phyloP scores from a whole-genome alignment of 2,113 vertebrate genomes.

The Zootoca vivipara region DNA sequence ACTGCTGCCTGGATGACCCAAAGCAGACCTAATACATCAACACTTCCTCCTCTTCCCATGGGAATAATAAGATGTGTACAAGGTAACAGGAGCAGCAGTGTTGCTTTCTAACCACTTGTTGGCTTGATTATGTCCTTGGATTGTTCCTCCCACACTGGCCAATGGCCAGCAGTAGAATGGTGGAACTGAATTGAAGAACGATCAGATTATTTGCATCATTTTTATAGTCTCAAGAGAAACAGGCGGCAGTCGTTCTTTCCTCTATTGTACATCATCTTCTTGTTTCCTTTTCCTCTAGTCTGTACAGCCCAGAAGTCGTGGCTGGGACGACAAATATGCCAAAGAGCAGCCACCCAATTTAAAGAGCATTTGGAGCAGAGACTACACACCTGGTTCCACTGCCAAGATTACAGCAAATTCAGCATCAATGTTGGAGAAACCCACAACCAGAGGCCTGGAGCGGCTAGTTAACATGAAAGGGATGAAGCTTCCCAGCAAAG shows the following conservation, averaged over 20 bases:
- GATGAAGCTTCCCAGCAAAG: slow-evolving; percentile 79
- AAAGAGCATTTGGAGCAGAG: slow-evolving; percentile 83
- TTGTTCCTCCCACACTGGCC: not conserved
- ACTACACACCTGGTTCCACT: slow-evolving; percentile 63
- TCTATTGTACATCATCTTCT: not conserved
- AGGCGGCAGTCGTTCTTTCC: not conserved
- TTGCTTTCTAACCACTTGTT: not conserved
- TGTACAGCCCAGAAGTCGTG: slow-evolving; percentile 73
- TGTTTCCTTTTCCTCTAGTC: slow-evolving; percentile 62
- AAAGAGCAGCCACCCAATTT: slow-evolving; percentile 22
- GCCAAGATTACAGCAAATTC: slow-evolving; percentile 21
- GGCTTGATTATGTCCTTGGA: not conserved
- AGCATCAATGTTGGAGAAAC: slow-evolving; percentile 58
- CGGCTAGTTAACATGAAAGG: slow-evolving; percentile 71
- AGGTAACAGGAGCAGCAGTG: not conserved
- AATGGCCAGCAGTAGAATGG: not conserved
- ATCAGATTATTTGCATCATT: not conserved
- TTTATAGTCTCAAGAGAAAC: not conserved
- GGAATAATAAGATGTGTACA: too few relatives aligned
- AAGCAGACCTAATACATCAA: not conserved
- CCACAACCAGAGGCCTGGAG: slow-evolving; percentile 79
- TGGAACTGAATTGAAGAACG: not conserved
- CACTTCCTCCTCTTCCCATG: not conserved
- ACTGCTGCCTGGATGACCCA: not conserved
- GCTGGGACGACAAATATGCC: slow-evolving; percentile 74